Conservation (phyloP, 2,888 invertebrate genomes). For the Macrosoma leucophasiata region DNA sequence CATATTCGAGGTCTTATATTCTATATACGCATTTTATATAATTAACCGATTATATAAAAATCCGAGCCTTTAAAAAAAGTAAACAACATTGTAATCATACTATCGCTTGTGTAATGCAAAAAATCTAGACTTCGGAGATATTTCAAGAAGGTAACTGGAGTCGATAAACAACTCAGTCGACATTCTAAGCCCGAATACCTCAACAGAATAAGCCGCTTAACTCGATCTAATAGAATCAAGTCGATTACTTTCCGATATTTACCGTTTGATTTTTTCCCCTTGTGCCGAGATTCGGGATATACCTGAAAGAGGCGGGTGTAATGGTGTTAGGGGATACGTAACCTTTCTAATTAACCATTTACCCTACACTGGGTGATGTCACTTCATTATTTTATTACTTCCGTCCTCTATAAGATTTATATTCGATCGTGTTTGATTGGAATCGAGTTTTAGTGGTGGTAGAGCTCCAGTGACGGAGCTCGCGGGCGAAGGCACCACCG, state of each 20-base stretch:
- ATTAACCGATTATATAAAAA: too few species aligned
- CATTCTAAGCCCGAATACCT: conserved; percentile 39
- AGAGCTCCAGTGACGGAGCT: too few species aligned
- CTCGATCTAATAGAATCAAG: conserved; percentile 72
- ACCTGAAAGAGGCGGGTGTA: conserved; percentile 68
- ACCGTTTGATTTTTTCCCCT: conserved; percentile 70
- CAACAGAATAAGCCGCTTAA: conserved; percentile 52
- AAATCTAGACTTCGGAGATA: too few species aligned
- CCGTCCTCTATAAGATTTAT: conserved; percentile 18
- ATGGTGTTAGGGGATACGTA: conserved; percentile 57
- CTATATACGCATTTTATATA: too few species aligned
- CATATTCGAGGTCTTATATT: too few species aligned
- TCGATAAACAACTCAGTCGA: conserved; percentile 35
- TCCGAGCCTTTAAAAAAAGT: too few species aligned
- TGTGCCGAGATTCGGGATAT: conserved; percentile 60
- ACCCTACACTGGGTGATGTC: conserved; percentile 35
- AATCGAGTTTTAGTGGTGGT: too few species aligned
- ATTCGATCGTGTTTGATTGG: background rate
- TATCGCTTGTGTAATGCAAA: too few species aligned
- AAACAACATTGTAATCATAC: too few species aligned
- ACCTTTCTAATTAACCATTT: conserved; percentile 65
- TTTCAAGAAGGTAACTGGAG: too few species aligned
- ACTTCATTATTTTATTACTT: conserved; percentile 33
- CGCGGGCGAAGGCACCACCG: too few species aligned
- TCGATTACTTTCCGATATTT: conserved; percentile 72